Evolutionary conservation across 2,888 invertebrate genomes (phyloP).

Genomic region (Pristionchus arcanus): DNA sequence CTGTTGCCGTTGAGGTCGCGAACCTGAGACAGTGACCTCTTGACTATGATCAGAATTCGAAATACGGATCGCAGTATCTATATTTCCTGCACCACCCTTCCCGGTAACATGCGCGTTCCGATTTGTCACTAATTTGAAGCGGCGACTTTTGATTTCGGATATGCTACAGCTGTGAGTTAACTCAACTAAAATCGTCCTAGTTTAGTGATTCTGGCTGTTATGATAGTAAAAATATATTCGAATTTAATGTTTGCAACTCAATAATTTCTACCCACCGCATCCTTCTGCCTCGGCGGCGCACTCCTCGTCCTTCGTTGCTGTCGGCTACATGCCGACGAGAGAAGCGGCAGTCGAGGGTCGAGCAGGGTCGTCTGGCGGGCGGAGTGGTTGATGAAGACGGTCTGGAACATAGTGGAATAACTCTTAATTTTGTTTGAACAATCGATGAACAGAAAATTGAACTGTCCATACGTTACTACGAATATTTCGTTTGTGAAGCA

Average conservation of each 20-base stretch:
- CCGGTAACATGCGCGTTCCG: too few relatives aligned
- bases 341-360: conserved; percentile 93
- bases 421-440: too few relatives aligned
- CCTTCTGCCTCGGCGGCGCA: conserved; percentile 67
- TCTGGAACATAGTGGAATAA: too few relatives aligned
- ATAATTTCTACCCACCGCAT: conserved; percentile 5
- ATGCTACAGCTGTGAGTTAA: too few relatives aligned
- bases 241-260: background rate
- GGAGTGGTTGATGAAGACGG: conserved; percentile 95
- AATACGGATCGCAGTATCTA: too few relatives aligned
- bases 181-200: background rate
- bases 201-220: too few relatives aligned
- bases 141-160: too few relatives aligned
- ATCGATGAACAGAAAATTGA: too few relatives aligned
- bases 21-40: conserved; percentile 53
- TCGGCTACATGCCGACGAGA: conserved; percentile 54
- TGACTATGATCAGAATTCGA: background rate
- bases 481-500: too few relatives aligned
- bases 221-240: too few relatives aligned
- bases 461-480: too few relatives aligned
- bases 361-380: conserved; percentile 95
- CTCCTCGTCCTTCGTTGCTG: conserved; percentile 67
- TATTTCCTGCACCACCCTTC: too few relatives aligned
- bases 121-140: background rate
- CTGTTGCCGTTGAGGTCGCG: conserved; percentile 70